A percentile compares a stretch with the other conserved stretches of the same genome.
phyloP scores from a whole-genome alignment of 2,113 vertebrate genomes.

The Coryphaenoides rupestris region DNA sequence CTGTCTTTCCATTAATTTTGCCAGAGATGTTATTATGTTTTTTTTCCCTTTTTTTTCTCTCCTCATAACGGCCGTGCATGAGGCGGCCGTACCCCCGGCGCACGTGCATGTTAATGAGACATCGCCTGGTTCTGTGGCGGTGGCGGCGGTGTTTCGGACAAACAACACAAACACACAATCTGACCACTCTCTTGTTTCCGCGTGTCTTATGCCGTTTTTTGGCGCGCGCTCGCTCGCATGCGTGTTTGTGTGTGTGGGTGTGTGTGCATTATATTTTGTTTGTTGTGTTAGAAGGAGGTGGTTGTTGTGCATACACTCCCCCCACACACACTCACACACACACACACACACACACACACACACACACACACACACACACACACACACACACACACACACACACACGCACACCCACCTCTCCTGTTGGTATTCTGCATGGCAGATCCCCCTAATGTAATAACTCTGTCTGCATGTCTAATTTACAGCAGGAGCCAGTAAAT shows the following conservation, averaged over 20 bases:
- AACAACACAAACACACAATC: constrained; percentile 13
- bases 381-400: too few species aligned
- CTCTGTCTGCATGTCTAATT: constrained; percentile 78
- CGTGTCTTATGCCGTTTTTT: constrained; percentile 20
- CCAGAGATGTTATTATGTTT: constrained; percentile 70
- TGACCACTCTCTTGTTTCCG: constrained; percentile 49
- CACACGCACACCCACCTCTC: constrained; percentile 34
- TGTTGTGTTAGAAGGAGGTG: constrained; percentile 58
- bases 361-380: too few species aligned
- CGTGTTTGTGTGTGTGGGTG: constrained; percentile 16
- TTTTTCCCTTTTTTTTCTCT: too few species aligned
- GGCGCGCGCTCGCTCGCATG: too few species aligned
- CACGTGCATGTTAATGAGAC: constrained; percentile 53
- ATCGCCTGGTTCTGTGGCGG: constrained; percentile 50
- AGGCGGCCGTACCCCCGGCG: constrained; percentile 51
- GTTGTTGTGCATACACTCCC: constrained; percentile 48
- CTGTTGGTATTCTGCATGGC: constrained; percentile 75
- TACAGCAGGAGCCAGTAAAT: constrained; percentile 76
- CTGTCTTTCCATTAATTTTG: constrained; percentile 74
- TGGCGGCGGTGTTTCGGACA: constrained; percentile 21
- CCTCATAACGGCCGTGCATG: constrained; percentile 53
- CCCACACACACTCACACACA: constrained; percentile 33
- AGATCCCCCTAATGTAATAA: constrained; percentile 75
- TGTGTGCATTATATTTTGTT: constrained; percentile 43
- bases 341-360: too few species aligned